Conservation (phyloP, 2,797 vertebrate genomes). For the Poecilia velifera region DNA sequence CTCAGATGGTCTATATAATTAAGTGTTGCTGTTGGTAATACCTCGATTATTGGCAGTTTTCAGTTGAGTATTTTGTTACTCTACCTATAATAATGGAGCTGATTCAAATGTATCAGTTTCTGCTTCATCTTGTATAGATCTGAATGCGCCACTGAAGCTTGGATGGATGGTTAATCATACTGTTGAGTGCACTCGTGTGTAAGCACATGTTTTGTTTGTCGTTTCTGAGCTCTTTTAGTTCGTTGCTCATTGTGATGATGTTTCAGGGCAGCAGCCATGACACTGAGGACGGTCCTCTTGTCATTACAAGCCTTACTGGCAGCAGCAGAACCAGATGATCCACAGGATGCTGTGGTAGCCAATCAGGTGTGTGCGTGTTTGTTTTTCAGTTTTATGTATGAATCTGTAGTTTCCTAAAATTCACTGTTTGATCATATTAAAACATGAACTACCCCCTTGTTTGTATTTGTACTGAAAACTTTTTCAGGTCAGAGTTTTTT, state of each 20-base stretch:
- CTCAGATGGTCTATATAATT: not conserved
- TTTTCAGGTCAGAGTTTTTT: not conserved
- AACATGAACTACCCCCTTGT: not conserved
- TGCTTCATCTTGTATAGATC: not conserved
- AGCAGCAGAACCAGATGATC: slow-evolving; percentile 97
- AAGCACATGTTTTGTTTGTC: not conserved
- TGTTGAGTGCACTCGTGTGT: not conserved
- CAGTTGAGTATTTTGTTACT: not conserved
- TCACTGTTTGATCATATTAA: not conserved
- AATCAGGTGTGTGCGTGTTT: slow-evolving; percentile 88
- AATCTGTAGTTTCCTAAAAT: not conserved
- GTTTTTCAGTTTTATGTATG: not conserved
- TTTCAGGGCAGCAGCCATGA: slow-evolving; percentile 96
- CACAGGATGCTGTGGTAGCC: slow-evolving; percentile 97
- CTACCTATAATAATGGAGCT: not conserved
- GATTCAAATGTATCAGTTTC: not conserved
- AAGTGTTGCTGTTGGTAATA: not conserved
- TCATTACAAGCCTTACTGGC: slow-evolving; percentile 97
- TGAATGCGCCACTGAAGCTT: not conserved
- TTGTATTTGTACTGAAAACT: not conserved
- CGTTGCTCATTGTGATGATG: slow-evolving; percentile 16
- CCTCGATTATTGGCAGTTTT: too few species aligned
- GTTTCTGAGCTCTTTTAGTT: not conserved
- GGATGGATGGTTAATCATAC: not conserved
- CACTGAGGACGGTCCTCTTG: slow-evolving; percentile 95